A percentile compares a stretch with the other conserved stretches of the same genome.
Conservation (phyloP, 2,113 vertebrate genomes). For the Origma solitaria region DNA sequence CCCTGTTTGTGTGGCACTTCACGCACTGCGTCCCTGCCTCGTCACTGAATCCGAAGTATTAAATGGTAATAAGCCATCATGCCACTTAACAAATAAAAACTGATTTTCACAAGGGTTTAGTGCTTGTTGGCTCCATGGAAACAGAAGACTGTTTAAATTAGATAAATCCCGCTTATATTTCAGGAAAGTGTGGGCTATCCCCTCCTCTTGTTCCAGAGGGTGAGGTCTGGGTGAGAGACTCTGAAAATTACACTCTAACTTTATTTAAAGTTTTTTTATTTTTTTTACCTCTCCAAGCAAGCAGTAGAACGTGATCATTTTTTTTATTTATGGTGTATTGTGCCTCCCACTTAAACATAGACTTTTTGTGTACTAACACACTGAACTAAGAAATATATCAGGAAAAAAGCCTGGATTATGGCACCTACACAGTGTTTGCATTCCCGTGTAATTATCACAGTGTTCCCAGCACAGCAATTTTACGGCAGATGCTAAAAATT, state of each 20-base stretch:
- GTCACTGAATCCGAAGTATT: background rate
- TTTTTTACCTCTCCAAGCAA: background rate
- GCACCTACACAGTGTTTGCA: background rate
- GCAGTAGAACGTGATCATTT: background rate
- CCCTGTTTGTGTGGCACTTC: background rate
- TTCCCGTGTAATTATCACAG: background rate
- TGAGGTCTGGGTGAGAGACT: background rate
- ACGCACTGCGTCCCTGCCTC: background rate
- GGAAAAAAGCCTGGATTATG: background rate
- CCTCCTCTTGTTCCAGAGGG: background rate
- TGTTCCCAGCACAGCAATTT: background rate
- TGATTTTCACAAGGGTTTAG: background rate
- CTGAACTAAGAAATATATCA: background rate
- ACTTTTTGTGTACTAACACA: background rate
- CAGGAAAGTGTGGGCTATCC: background rate
- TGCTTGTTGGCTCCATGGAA: background rate
- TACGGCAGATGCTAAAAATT: background rate
- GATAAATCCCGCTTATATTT: background rate
- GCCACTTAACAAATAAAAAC: slow-evolving; percentile 22
- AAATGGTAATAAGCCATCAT: background rate
- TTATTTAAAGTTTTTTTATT: background rate
- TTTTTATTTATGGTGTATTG: background rate
- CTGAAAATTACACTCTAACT: background rate
- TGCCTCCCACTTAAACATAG: background rate
- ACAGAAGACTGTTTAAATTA: background rate